These are phyloP conservation scores for Clusia tigrina DNA, from an alignment of 2,888 invertebrate species.

Conservation along the genomic window DNA sequence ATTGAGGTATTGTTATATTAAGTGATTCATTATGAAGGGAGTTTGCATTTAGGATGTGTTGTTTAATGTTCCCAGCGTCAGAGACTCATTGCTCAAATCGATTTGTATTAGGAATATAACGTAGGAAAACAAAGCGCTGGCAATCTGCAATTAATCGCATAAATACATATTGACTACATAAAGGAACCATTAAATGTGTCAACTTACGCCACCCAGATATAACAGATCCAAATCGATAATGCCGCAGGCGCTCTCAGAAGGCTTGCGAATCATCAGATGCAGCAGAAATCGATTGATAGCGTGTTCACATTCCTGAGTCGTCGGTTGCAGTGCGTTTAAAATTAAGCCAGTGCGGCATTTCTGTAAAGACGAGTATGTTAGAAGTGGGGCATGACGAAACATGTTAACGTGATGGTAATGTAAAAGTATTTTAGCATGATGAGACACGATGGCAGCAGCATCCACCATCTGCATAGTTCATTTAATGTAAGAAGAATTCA, in stretches of 20 bases:
- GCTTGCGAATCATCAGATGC: constrained; percentile 44
- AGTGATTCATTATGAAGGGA: too few species aligned
- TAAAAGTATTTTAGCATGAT: too few species aligned
- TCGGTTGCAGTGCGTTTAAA: constrained; percentile 44
- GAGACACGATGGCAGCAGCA: too few species aligned
- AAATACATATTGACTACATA: too few species aligned
- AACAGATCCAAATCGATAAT: constrained; percentile 53
- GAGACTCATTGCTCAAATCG: constrained; percentile 49
- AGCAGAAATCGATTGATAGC: constrained; percentile 50
- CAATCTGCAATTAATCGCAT: constrained; percentile 40
- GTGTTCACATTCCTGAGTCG: constrained; percentile 40
- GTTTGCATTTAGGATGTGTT: too few species aligned
- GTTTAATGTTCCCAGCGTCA: too few species aligned
- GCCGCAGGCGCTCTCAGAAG: constrained; percentile 45
- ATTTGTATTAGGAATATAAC: constrained; percentile 59
- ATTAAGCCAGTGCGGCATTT: constrained; percentile 47
- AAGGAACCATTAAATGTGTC: background rate
- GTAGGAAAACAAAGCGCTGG: constrained; percentile 48
- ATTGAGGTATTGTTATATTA: too few species aligned
- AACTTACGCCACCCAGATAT: constrained; percentile 52
- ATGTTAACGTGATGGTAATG: too few species aligned
- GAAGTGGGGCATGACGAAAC: too few species aligned
- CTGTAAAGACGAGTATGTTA: too few species aligned
- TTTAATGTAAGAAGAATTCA: too few species aligned
- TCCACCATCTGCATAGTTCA: too few species aligned